phyloP scores from a whole-genome alignment of 2,888 invertebrate genomes.

The Eupithecia abbreviata region DNA sequence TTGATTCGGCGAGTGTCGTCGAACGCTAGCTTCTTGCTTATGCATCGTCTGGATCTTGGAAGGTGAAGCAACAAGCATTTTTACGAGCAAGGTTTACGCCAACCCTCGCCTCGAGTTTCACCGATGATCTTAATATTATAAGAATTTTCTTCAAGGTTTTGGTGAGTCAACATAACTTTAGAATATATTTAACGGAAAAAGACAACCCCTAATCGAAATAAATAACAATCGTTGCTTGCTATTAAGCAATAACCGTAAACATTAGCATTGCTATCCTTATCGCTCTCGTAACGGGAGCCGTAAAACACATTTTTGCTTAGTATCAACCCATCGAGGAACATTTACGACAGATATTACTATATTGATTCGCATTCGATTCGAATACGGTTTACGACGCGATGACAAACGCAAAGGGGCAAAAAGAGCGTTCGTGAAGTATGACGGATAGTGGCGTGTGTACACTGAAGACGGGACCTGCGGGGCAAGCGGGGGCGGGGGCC shows the following conservation, averaged over 20 bases:
- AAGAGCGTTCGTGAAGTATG: slow-evolving; percentile 25
- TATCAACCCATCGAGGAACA: slow-evolving; percentile 18
- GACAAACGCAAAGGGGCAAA: slow-evolving; percentile 37
- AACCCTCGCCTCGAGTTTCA: neutral
- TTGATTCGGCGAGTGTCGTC: neutral
- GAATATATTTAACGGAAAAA: neutral
- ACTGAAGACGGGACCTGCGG: slow-evolving; percentile 1
- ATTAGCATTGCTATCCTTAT: slow-evolving; percentile 22
- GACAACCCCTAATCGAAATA: neutral
- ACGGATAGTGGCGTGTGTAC: slow-evolving; percentile 35
- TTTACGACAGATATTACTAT: slow-evolving; percentile 34
- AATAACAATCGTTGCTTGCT: slow-evolving; percentile 10
- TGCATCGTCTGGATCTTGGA: neutral
- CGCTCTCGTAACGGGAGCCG: slow-evolving; percentile 23
- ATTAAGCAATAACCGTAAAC: slow-evolving; percentile 22
- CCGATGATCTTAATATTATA: neutral
- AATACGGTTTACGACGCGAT: slow-evolving; percentile 38
- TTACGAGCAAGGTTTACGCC: neutral
- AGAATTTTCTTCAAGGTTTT: neutral
- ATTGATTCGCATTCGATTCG: slow-evolving; percentile 33
- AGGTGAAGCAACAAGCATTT: neutral
- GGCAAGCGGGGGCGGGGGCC: slow-evolving; percentile 33
- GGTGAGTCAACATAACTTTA: neutral
- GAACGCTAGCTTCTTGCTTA: neutral
- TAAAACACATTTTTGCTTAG: slow-evolving; percentile 33